These are phyloP conservation scores for Craniophora ligustri DNA, from an alignment of 2,888 invertebrate species.

Conservation along the genomic window DNA sequence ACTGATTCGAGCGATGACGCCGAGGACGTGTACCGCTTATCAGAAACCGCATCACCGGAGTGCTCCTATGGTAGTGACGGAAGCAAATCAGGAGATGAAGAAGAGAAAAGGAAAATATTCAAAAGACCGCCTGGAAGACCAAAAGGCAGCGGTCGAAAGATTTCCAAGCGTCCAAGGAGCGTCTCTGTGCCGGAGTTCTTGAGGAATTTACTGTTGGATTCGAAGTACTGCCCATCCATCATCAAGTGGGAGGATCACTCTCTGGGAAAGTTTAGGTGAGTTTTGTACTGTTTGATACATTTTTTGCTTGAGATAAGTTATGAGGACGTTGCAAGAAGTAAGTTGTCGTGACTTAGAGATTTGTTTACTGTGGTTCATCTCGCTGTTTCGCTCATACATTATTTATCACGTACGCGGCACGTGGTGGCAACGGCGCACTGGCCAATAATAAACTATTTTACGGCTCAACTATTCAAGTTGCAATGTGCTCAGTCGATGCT, in stretches of 20 bases:
- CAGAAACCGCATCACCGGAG: conserved; percentile 79
- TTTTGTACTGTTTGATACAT: conserved; percentile 39
- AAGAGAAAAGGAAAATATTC: conserved; percentile 79
- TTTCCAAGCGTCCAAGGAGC: conserved; percentile 81
- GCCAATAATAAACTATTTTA: conserved; percentile 71
- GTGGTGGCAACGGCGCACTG: conserved; percentile 71
- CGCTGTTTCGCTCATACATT: conserved; percentile 65
- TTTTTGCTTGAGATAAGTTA: conserved; percentile 24
- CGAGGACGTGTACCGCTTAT: conserved; percentile 75
- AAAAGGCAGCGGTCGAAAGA: conserved; percentile 83
- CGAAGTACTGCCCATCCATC: conserved; percentile 93
- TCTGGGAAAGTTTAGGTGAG: conserved; percentile 93
- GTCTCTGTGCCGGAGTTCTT: conserved; percentile 95
- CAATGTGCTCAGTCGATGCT: conserved; percentile 52
- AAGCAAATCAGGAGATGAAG: conserved; percentile 83
- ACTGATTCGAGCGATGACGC: conserved; percentile 83
- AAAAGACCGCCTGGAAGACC: conserved; percentile 89
- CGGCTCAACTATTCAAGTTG: conserved; percentile 62
- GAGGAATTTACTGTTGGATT: conserved; percentile 93
- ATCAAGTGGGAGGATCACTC: conserved; percentile 96
- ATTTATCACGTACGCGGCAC: conserved; percentile 76
- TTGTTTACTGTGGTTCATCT: conserved; percentile 59
- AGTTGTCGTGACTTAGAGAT: conserved; percentile 67
- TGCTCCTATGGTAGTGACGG: conserved; percentile 80
- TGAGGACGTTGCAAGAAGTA: conserved; percentile 53